phyloP scores from a whole-genome alignment of 2,113 vertebrate species.

The Hippocampus comes region DNA sequence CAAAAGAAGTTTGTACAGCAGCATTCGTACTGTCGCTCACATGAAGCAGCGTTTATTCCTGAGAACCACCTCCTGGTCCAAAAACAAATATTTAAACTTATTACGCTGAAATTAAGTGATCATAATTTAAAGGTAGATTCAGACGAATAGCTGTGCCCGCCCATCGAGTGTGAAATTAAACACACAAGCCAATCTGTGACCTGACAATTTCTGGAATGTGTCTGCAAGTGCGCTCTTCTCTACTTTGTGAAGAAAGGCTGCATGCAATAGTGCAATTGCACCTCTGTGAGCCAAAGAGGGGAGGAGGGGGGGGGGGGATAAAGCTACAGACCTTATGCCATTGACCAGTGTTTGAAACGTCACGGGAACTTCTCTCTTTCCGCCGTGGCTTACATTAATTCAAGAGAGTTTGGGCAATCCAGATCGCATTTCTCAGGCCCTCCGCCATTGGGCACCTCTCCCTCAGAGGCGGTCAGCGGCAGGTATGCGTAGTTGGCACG shows the following conservation, averaged over 20 bases:
- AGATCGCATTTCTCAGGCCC: not conserved
- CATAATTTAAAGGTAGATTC: not conserved
- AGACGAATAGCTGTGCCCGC: not conserved
- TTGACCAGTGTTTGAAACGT: not conserved
- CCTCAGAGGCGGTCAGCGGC: constrained; percentile 53
- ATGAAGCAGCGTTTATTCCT: not conserved
- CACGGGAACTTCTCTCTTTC: not conserved
- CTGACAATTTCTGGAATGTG: not conserved
- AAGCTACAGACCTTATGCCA: not conserved
- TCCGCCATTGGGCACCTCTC: not conserved
- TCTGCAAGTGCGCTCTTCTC: too few species aligned
- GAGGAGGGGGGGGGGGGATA: accelerated
- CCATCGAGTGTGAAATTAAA: not conserved
- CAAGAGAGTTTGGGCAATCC: constrained; percentile 55
- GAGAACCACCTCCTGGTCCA: not conserved
- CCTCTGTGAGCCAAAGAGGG: too few species aligned
- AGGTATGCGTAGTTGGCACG: constrained; percentile 63
- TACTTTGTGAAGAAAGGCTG: not conserved
- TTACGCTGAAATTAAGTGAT: not conserved
- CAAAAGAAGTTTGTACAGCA: not conserved
- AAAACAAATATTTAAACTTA: not conserved
- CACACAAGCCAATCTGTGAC: not conserved
- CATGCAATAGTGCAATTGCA: not conserved
- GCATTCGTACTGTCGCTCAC: not conserved
- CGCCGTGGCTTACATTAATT: constrained; percentile 2